These are phyloP conservation scores for Rafetus swinhoei DNA, from an alignment of 2,113 vertebrate genomes.

Conservation along the genomic window DNA sequence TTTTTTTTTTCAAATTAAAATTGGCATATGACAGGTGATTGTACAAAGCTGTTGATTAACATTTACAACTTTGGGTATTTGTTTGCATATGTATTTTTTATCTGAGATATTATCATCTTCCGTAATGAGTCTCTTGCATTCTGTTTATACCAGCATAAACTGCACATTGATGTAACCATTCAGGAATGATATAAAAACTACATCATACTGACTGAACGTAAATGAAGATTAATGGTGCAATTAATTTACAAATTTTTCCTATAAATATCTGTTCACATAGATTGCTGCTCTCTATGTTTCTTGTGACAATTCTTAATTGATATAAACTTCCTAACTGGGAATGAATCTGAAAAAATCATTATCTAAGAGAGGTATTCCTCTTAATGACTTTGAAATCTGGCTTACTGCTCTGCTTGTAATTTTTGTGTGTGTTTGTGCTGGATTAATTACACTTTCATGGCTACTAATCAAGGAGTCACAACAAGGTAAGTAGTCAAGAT, in stretches of 20 bases:
- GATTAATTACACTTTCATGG: slow-evolving; percentile 77
- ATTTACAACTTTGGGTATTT: slow-evolving; percentile 43
- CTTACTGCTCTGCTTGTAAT: slow-evolving; percentile 60
- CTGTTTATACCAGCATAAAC: not conserved
- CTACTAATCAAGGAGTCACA: slow-evolving; percentile 50
- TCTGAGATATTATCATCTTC: slow-evolving; percentile 32
- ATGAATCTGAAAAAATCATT: slow-evolving; percentile 52
- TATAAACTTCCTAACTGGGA: slow-evolving; percentile 10
- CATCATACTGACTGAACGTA: not conserved
- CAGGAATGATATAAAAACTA: slow-evolving; percentile 9
- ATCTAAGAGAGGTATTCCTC: not conserved
- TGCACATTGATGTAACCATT: not conserved
- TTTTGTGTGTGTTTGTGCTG: slow-evolving; percentile 59
- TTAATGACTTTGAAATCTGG: slow-evolving; percentile 67
- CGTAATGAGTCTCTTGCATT: not conserved
- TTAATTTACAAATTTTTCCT: slow-evolving; percentile 32
- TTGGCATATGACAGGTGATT: not conserved
- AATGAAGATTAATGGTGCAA: slow-evolving; percentile 41
- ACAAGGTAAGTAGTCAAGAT: slow-evolving; percentile 55
- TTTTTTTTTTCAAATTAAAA: not conserved
- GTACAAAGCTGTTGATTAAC: slow-evolving; percentile 3
- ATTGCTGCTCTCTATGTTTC: not conserved
- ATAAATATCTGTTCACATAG: slow-evolving; percentile 16
- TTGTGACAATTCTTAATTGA: not conserved
- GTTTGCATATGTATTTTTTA: slow-evolving; percentile 25